A percentile compares a stretch with the other conserved stretches of the same genome.
These are phyloP conservation scores for Drosophila yooni DNA, from an alignment of 2,888 invertebrate genomes.

Conservation along the genomic window DNA sequence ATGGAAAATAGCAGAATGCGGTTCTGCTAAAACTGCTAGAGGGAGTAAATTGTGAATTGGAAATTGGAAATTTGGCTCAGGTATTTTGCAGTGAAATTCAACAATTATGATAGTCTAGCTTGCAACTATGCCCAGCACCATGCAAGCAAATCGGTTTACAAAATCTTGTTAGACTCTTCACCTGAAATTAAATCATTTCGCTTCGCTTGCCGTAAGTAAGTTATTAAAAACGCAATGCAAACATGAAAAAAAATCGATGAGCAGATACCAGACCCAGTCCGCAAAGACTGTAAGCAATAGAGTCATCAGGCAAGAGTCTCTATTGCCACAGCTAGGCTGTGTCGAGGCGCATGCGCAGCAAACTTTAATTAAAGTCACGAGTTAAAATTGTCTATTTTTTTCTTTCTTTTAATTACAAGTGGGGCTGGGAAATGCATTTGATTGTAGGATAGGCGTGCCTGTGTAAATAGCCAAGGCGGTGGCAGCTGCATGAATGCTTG, in stretches of 20 bases:
- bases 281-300: constrained; percentile 25
- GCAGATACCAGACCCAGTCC: constrained; percentile 15
- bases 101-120: not conserved
- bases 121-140: not conserved
- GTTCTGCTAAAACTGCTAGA: not conserved
- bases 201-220: constrained; percentile 26
- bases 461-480: constrained; percentile 38
- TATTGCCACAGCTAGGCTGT: not conserved
- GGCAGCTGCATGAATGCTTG: constrained; percentile 26
- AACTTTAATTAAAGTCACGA: constrained; percentile 60
- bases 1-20: constrained; percentile 12
- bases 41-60: not conserved
- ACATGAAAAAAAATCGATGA: constrained; percentile 47
- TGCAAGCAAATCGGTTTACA: not conserved
- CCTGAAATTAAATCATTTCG: constrained; percentile 18
- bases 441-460: constrained; percentile 53
- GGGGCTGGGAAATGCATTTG: constrained; percentile 44
- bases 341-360: constrained; percentile 36
- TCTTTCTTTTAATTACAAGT: constrained; percentile 55
- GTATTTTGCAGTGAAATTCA: not conserved
- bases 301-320: constrained; percentile 48
- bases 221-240: constrained; percentile 52
- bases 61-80: constrained; percentile 15
- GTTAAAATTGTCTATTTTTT: not conserved
- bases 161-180: not conserved